A percentile compares a stretch with the other conserved stretches of the same genome.
phyloP scores from a whole-genome alignment of 1,140 invertebrate genomes.

The Tetramorium simillimum region DNA sequence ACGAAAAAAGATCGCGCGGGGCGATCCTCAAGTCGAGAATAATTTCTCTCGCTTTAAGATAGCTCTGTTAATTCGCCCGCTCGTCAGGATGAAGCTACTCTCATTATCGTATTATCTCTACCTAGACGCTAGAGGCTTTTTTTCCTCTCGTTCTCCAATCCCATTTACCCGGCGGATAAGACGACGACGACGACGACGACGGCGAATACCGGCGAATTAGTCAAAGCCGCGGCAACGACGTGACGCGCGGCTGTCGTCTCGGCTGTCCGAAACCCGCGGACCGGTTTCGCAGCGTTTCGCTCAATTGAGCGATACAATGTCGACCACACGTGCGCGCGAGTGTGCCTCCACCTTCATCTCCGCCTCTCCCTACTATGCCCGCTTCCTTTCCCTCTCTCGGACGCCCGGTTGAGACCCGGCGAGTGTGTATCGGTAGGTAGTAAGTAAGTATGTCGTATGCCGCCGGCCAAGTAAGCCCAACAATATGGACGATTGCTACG shows the following conservation, averaged over 20 bases:
- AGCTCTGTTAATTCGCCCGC: neutral
- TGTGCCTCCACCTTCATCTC: constrained; percentile 59
- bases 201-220: constrained; percentile 73
- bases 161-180: neutral
- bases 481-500: constrained; percentile 36
- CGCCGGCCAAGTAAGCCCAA: constrained; percentile 57
- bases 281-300: constrained; percentile 78
- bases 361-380: constrained; percentile 56
- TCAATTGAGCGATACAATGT: constrained; percentile 82
- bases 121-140: neutral
- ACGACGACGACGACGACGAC: neutral
- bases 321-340: constrained; percentile 78
- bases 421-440: constrained; percentile 56
- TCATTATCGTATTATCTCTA: neutral
- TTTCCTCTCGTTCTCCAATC: neutral
- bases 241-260: constrained; percentile 75
- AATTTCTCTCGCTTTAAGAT: neutral
- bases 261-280: constrained; percentile 70
- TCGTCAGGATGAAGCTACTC: neutral
- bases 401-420: neutral
- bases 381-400: constrained; percentile 26
- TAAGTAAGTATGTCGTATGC: constrained; percentile 62
- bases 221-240: constrained; percentile 73
- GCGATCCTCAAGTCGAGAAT: neutral
- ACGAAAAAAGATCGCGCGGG: neutral